Base-by-base conservation (phyloP, 2,797 vertebrate species). In the Atherinosoma microstoma region DNA sequence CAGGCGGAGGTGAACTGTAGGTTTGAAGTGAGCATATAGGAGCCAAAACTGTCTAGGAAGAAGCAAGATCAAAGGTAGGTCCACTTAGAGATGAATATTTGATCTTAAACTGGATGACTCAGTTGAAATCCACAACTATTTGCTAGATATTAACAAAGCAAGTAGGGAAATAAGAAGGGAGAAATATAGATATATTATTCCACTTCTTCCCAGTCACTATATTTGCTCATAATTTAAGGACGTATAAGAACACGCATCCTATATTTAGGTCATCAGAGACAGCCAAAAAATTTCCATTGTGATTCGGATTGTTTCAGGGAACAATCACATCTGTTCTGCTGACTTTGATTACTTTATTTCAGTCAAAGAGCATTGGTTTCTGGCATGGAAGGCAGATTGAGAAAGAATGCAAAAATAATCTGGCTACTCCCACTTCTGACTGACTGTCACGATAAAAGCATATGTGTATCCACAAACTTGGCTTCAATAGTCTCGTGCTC, bases 381-480 rank as follows among this genome's bases (percentile, higher is more conserved):
- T 58, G 35, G 34, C 13, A 54, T 30, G 3, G n/a, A 64, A 18
- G 69, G 27, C 38, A 64, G 65, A 78, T 51, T 73, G 51, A 62
- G 56, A 64, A 40, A 67, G 29, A 83, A 56, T 24, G 13, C 58
- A 64, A 73, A 76, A 78, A 35, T 59, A 70, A 76, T 79, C 45
- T 73, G 65, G 68, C 79, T 61, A 34, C 20, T 20, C 73, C 64
- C 2, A n/a, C 68, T 35, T 67, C 45, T 74, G 40, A 60, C 45
- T 70, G 65, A 73, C 70, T 82, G 70, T 73, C 38, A 42, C 58
- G 22, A 84, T 73, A 56, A 84, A 85, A 87, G 59, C 82, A 73
- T 84, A 80, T 71, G 74, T 68, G 74, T 63, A 76, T 82, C 57
- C 57, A 66, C 36, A 45, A 71, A 79, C 45, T 82, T 85, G 70